A percentile compares a stretch with the other conserved stretches of the same genome.
Conservation (phyloP, 2,888 invertebrate species). For the Stenichneumon culpator region DNA sequence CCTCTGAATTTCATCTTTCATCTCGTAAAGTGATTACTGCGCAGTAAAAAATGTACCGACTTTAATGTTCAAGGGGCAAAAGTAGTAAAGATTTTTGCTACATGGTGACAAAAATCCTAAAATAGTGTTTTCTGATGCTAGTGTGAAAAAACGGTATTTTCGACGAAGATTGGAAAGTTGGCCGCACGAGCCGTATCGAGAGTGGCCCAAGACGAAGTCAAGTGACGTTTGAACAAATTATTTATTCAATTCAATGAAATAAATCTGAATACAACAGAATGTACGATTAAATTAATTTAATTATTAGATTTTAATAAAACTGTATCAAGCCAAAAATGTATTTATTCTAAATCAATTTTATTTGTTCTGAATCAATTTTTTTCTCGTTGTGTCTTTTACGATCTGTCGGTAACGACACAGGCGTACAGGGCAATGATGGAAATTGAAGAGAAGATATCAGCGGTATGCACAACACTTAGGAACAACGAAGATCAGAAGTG, state of each 20-base stretch:
- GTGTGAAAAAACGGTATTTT: no score
- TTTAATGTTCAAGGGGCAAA: not conserved
- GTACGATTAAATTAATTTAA: no score
- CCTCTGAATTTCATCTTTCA: not conserved
- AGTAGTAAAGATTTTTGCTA: not conserved
- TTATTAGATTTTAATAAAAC: no score
- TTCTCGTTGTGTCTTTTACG: not conserved
- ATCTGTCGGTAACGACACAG: not conserved
- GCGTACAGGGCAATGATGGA: not conserved
- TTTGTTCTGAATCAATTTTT: no score
- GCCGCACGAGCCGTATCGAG: no score
- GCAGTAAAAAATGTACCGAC: not conserved
- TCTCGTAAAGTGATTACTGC: not conserved
- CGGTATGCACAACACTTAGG: slow-evolving; percentile 5
- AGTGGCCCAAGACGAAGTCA: no score
- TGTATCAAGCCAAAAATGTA: no score
- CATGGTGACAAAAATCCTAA: not conserved
- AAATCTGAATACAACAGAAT: no score
- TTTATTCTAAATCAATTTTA: not conserved
- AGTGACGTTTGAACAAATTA: no score
- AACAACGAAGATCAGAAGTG: slow-evolving; percentile 49
- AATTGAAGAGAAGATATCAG: not conserved
- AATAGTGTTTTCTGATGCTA: not conserved
- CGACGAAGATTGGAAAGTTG: no score
- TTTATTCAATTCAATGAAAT: no score